Evolutionary conservation across 2,113 vertebrate species (phyloP).

Genomic region (Paratilapia polleni): DNA sequence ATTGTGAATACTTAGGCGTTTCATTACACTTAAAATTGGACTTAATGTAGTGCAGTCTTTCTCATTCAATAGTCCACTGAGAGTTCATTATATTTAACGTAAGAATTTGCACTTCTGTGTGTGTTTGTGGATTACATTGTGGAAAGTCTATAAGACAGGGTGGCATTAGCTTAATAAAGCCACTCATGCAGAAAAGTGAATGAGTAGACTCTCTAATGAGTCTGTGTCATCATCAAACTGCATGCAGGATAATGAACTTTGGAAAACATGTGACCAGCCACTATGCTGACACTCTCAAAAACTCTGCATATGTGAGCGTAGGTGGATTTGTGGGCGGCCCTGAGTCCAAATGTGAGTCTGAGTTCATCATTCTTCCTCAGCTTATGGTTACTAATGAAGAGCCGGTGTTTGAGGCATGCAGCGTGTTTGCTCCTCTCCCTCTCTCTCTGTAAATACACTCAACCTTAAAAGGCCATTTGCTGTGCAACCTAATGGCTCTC

Average conservation of each 20-base stretch:
- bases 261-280: slow-evolving; percentile 68
- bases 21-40: not conserved
- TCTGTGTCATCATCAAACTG: slow-evolving; percentile 14
- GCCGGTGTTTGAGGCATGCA: slow-evolving; percentile 57
- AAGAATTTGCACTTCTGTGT: not conserved
- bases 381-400: slow-evolving; percentile 50
- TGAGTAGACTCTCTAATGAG: not conserved
- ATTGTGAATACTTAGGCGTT: not conserved
- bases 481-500: slow-evolving; percentile 69
- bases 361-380: slow-evolving; percentile 27
- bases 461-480: slow-evolving; percentile 78
- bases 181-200: not conserved
- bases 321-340: not conserved
- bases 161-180: not conserved
- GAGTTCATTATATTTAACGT: not conserved
- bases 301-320: not conserved
- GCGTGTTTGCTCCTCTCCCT: slow-evolving; percentile 60
- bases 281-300: slow-evolving; percentile 41
- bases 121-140: not conserved
- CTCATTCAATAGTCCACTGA: slow-evolving; percentile 5
- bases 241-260: slow-evolving; percentile 66
- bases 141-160: not conserved
- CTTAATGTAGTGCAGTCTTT: not conserved
- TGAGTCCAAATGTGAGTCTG: slow-evolving; percentile 13
- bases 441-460: slow-evolving; percentile 76